These are phyloP conservation scores for Oophaga pumilio DNA, from an alignment of 2,113 vertebrate genomes.

Conservation along the genomic window DNA sequence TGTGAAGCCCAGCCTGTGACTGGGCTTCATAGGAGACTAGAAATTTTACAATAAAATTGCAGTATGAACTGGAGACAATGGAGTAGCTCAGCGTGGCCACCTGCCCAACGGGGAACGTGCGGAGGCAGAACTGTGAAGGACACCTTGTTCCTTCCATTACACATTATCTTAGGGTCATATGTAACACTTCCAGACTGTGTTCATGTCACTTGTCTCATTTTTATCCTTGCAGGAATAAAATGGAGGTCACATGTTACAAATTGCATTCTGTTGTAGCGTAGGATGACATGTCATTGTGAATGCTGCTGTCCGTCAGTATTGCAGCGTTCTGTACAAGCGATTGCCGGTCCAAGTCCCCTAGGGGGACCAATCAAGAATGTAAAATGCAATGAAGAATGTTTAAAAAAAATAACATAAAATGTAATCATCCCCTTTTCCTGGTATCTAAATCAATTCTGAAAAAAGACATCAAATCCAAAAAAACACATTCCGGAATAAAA, in stretches of 20 bases:
- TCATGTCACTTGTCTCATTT: not conserved
- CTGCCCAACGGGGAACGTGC: not conserved
- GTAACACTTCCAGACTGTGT: not conserved
- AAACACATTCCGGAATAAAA: too few species aligned
- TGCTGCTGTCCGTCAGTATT: not conserved
- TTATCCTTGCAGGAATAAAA: not conserved
- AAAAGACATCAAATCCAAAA: too few species aligned
- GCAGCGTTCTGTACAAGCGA: too few species aligned
- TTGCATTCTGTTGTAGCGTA: not conserved
- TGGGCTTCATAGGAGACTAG: too few species aligned
- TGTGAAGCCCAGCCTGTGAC: too few species aligned
- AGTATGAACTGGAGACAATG: conserved; percentile 18
- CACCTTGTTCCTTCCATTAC: not conserved
- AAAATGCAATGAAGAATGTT: not conserved
- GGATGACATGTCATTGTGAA: not conserved
- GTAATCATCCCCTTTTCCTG: too few species aligned
- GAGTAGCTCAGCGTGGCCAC: not conserved
- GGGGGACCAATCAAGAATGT: too few species aligned
- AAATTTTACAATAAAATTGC: too few species aligned
- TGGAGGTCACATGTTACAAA: not conserved
- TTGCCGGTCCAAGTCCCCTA: too few species aligned
- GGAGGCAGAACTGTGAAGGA: not conserved
- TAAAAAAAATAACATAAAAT: too few species aligned
- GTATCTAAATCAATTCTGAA: too few species aligned
- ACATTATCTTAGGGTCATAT: not conserved